phyloP scores from a whole-genome alignment of 2,888 invertebrate genomes.

The Tipula confusa region DNA sequence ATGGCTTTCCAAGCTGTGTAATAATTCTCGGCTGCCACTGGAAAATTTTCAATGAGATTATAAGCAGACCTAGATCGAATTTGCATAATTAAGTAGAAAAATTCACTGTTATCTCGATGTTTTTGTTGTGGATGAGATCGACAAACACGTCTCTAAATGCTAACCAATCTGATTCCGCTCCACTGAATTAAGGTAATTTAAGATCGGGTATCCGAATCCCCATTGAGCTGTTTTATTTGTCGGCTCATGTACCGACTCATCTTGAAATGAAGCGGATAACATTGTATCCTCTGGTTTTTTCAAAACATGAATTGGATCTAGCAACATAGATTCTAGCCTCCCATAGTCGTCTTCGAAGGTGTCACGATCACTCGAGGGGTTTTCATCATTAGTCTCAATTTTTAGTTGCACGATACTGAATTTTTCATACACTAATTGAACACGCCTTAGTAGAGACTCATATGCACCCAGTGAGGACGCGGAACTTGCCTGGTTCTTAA shows the following conservation, averaged over 20 bases:
- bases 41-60: background rate
- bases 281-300: background rate
- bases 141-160: background rate
- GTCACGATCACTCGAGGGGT: too few species aligned
- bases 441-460: too few species aligned
- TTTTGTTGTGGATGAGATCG: background rate
- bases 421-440: too few species aligned
- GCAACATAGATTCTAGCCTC: background rate
- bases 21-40: background rate
- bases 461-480: background rate
- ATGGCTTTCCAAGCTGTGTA: background rate
- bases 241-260: background rate
- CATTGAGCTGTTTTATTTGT: background rate
- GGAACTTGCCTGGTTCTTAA: background rate
- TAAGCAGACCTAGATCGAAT: background rate
- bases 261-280: background rate
- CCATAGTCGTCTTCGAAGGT: background rate
- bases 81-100: background rate
- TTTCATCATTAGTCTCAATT: too few species aligned
- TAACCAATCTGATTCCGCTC: too few species aligned
- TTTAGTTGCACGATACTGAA: too few species aligned
- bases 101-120: background rate
- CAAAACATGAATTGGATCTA: background rate
- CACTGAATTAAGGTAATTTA: background rate
- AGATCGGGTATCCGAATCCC: background rate